phyloP scores from a whole-genome alignment of 1,140 invertebrate genomes.

The Lordiphosa mommai region DNA sequence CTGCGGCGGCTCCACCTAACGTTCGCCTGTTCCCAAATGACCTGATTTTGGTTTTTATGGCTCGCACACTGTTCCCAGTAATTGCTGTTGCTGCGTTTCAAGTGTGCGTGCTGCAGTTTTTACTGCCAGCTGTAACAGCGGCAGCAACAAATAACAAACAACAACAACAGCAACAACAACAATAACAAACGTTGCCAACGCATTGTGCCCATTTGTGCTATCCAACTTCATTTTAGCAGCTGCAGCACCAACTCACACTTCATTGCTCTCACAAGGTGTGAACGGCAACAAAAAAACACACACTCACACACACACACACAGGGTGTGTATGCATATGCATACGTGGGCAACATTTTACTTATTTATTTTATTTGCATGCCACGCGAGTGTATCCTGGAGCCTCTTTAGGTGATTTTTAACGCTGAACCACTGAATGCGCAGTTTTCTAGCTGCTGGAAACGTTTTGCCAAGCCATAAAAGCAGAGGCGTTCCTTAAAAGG shows the following conservation, averaged over 20 bases:
- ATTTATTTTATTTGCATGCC: constrained; percentile 76
- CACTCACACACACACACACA: not conserved
- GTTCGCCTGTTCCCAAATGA: constrained; percentile 39
- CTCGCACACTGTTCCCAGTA: constrained; percentile 24
- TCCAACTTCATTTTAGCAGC: constrained; percentile 55
- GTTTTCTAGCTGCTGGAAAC: constrained; percentile 48
- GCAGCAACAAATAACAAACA: constrained; percentile 9
- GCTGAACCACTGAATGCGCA: constrained; percentile 67
- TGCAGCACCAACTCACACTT: constrained; percentile 57
- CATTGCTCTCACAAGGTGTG: constrained; percentile 64
- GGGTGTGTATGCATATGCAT: not conserved
- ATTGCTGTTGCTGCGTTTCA: constrained; percentile 47
- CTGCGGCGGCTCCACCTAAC: not conserved
- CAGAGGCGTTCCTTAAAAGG: constrained; percentile 18
- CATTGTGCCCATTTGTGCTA: constrained; percentile 62
- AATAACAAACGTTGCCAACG: constrained; percentile 22
- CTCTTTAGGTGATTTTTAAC: constrained; percentile 53
- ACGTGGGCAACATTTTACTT: constrained; percentile 74
- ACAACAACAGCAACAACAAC: constrained; percentile 14
- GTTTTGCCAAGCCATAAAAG: constrained; percentile 15
- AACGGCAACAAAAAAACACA: constrained; percentile 26
- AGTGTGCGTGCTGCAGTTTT: constrained; percentile 74
- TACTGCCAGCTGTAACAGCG: constrained; percentile 55
- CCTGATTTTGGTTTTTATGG: constrained; percentile 71
- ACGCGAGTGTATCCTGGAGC: constrained; percentile 35